Percentiles rank a stretch among this genome's conserved stretches.
phyloP scores from a whole-genome alignment of 2,888 invertebrate species.

The Sarcophaga variegata region DNA sequence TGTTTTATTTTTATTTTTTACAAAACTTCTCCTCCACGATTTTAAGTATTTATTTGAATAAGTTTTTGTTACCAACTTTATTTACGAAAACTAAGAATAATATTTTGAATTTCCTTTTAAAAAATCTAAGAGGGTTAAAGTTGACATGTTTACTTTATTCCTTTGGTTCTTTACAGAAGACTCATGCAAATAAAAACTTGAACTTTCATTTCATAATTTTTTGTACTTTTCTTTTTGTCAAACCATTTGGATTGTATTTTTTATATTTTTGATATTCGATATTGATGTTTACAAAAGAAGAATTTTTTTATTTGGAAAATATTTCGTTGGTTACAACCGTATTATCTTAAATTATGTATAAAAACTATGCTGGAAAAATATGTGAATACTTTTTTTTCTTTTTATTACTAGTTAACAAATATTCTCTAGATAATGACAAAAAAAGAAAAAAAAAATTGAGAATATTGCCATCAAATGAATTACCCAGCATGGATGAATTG shows the following conservation, averaged over 20 bases:
- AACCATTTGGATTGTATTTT: neutral
- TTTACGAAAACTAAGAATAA: no score
- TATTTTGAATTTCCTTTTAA: no score
- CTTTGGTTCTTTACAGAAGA: neutral
- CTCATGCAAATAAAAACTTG: neutral
- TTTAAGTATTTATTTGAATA: no score
- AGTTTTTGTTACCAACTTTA: no score
- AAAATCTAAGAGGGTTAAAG: neutral
- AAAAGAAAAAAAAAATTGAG: neutral
- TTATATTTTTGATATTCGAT: neutral
- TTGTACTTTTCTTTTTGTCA: neutral
- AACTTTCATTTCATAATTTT: neutral
- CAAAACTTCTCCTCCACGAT: no score
- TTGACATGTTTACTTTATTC: neutral
- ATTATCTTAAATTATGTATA: no score
- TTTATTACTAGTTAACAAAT: neutral
- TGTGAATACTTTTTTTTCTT: neutral
- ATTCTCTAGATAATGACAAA: neutral
- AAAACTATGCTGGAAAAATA: no score
- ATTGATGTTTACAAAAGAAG: neutral
- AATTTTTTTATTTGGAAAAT: neutral
- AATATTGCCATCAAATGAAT: constrained; percentile 13
- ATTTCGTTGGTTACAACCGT: neutral
- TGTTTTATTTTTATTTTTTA: no score
- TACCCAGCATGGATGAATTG: constrained; percentile 7